Evolutionary conservation across 2,888 invertebrate species (phyloP).

Genomic region (Vanessa cardui): DNA sequence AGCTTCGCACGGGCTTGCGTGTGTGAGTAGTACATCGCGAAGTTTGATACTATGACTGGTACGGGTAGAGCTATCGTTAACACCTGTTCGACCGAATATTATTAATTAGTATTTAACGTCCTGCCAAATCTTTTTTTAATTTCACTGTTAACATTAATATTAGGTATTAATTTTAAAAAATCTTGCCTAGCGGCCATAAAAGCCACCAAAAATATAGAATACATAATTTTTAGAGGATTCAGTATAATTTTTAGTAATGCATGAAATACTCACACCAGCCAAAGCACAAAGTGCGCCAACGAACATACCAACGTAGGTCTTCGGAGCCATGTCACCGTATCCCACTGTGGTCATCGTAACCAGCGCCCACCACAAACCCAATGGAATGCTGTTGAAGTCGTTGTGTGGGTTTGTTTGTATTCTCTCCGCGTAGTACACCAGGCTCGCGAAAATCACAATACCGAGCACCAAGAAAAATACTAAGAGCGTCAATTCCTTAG

Average conservation of each 20-base stretch:
- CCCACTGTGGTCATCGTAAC: conserved; percentile 99
- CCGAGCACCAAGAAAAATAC: conserved; percentile 99
- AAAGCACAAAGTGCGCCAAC: conserved; percentile 98
- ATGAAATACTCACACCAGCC: conserved; percentile 90
- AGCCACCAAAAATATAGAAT: too few relatives aligned
- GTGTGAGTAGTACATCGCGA: conserved; percentile 98
- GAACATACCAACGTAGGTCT: conserved; percentile 99
- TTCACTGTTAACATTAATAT: neutral
- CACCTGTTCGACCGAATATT: conserved; percentile 54
- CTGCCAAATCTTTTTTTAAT: neutral
- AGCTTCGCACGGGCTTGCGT: conserved; percentile 99
- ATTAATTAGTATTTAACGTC: neutral
- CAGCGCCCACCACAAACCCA: conserved; percentile 99
- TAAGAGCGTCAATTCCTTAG: conserved; percentile 96
- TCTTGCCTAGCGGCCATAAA: too few relatives aligned
- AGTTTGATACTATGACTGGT: conserved; percentile 99
- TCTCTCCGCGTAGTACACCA: conserved; percentile 98
- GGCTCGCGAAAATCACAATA: conserved; percentile 98
- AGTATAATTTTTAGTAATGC: neutral
- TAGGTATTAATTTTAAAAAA: neutral
- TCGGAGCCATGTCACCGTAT: conserved; percentile 99
- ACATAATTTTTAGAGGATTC: neutral
- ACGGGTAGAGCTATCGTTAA: conserved; percentile 99
- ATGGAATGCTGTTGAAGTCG: conserved; percentile 98
- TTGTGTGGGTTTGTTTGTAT: conserved; percentile 97